Evolutionary conservation across 2,888 invertebrate genomes (phyloP).

Genomic region (Dichetophora obliterata): DNA sequence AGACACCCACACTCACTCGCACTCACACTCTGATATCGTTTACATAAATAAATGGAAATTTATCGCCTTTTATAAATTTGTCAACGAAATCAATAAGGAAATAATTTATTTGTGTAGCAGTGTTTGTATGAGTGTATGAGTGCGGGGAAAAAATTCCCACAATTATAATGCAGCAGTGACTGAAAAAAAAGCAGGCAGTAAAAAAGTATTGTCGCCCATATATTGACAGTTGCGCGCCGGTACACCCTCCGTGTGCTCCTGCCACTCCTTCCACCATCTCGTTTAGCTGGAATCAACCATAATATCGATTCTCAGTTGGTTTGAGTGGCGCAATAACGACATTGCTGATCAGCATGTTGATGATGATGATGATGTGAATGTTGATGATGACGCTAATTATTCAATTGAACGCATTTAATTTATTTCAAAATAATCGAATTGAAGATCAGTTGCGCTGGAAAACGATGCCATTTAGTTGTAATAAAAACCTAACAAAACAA

Average conservation of each 20-base stretch:
- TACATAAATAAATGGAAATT: slow-evolving; percentile 43
- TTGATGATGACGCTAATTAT: slow-evolving; percentile 47
- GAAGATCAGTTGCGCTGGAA: slow-evolving; percentile 55
- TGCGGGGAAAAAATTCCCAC: slow-evolving; percentile 38
- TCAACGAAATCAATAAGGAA: slow-evolving; percentile 43
- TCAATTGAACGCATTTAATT: slow-evolving; percentile 55
- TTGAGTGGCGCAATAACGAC: background rate
- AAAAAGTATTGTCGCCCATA: slow-evolving; percentile 19
- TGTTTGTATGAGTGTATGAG: background rate
- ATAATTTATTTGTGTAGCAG: slow-evolving; percentile 7
- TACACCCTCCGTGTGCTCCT: background rate
- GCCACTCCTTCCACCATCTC: background rate
- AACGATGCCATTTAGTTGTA: slow-evolving; percentile 30
- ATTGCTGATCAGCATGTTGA: background rate
- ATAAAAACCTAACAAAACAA: background rate
- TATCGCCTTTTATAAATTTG: slow-evolving; percentile 40
- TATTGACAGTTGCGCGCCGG: slow-evolving; percentile 14
- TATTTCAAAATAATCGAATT: slow-evolving; percentile 67
- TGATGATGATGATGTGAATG: background rate
- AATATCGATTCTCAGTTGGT: background rate
- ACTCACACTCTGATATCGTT: slow-evolving; percentile 23
- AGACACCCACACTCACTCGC: slow-evolving; percentile 2
- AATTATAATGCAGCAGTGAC: slow-evolving; percentile 40
- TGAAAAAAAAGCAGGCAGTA: background rate
- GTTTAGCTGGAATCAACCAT: too few relatives aligned